Conservation (phyloP, 2,888 invertebrate species). For the Agrotis segetum region DNA sequence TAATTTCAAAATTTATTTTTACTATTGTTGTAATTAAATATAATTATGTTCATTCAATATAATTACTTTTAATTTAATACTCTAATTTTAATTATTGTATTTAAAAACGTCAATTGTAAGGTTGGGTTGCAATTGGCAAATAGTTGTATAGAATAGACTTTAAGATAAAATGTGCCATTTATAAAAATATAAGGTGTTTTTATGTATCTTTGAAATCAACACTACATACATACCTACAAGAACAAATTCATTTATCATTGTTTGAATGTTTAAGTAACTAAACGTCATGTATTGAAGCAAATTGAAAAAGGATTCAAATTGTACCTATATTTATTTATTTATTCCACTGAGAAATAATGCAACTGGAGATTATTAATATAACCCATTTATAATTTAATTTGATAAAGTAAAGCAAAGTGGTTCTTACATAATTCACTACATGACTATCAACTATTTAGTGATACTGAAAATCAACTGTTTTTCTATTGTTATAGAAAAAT, state of each 20-base stretch:
- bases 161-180: conserved; percentile 83
- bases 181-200: conserved; percentile 53
- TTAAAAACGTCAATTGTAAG: conserved; percentile 84
- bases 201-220: conserved; percentile 25
- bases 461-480: not conserved
- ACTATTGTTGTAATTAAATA: conserved; percentile 47
- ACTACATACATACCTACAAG: not conserved
- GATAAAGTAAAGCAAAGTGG: not conserved
- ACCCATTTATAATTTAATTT: too few species aligned
- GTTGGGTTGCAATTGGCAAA: conserved; percentile 88
- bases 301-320: not conserved
- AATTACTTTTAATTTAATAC: conserved; percentile 73
- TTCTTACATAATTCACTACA: not conserved
- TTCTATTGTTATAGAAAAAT: not conserved
- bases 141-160: conserved; percentile 76
- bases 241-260: not conserved
- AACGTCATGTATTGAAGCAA: not conserved
- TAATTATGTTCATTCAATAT: conserved; percentile 61
- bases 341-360: not conserved
- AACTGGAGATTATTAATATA: too few species aligned
- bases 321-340: too few species aligned
- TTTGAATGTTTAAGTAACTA: not conserved
- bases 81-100: conserved; percentile 70
- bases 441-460: not conserved
- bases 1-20: conserved; percentile 59